These are phyloP conservation scores for Cheirogaleus medius DNA, from an alignment of 2,113 vertebrate species.

Conservation along the genomic window DNA sequence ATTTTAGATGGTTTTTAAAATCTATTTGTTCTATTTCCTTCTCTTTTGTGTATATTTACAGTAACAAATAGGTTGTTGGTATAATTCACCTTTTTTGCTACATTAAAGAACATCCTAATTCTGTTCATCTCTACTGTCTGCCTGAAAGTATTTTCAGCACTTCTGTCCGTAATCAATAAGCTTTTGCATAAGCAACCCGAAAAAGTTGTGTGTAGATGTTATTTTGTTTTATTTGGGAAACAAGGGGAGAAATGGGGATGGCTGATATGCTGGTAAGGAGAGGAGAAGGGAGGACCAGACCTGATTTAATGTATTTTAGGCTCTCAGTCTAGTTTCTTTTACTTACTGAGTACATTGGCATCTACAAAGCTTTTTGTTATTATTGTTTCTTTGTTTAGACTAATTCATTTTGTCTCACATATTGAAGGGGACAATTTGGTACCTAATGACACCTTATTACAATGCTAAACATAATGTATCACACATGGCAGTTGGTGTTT, in stretches of 20 bases:
- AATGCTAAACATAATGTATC: conserved; percentile 16
- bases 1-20: background rate
- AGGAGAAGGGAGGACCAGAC: background rate
- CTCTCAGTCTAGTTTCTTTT: conserved; percentile 4
- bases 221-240: conserved; percentile 42
- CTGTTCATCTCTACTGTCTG: background rate
- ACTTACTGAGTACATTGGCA: background rate
- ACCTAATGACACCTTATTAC: background rate
- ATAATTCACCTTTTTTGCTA: background rate
- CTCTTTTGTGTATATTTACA: background rate
- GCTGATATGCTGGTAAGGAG: background rate
- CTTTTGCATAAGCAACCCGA: background rate
- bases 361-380: background rate
- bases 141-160: conserved; percentile 8
- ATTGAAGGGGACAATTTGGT: background rate
- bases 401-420: conserved; percentile 35
- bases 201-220: background rate
- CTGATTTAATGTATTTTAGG: background rate
- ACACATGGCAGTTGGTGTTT: background rate
- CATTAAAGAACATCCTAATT: background rate
- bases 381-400: conserved; percentile 27
- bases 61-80: background rate
- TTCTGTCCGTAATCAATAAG: background rate
- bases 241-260: background rate
- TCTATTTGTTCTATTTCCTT: background rate